These are phyloP conservation scores for Drosophila pseudotakahashii DNA, from an alignment of 2,888 invertebrate genomes.

Conservation along the genomic window DNA sequence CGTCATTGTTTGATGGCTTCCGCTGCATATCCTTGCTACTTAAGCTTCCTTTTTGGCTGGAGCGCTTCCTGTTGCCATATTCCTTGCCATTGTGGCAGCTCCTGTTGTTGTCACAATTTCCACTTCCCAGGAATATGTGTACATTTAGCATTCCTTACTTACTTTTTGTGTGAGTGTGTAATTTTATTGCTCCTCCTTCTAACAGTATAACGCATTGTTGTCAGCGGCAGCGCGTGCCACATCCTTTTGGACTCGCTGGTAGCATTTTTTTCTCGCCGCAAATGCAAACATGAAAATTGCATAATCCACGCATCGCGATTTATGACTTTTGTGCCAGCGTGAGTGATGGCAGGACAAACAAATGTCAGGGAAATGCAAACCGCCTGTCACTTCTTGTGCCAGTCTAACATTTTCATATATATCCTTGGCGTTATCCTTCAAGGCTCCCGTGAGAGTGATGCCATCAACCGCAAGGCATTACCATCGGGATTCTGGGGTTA, in stretches of 20 bases:
- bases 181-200: slow-evolving; percentile 42
- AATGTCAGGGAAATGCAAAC: slow-evolving; percentile 67
- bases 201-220: slow-evolving; percentile 75
- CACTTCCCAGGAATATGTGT: slow-evolving; percentile 37
- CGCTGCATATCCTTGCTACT: slow-evolving; percentile 68
- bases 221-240: slow-evolving; percentile 52
- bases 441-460: slow-evolving; percentile 3
- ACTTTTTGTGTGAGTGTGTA: neutral
- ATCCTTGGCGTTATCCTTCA: slow-evolving; percentile 23
- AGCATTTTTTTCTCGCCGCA: slow-evolving; percentile 38
- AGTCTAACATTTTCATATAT: slow-evolving; percentile 54
- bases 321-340: slow-evolving; percentile 74
- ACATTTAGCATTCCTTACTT: slow-evolving; percentile 55
- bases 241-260: slow-evolving; percentile 40
- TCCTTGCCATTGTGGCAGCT: slow-evolving; percentile 43
- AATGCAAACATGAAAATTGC: slow-evolving; percentile 80
- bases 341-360: slow-evolving; percentile 76
- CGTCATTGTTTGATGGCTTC: slow-evolving; percentile 77
- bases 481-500: slow-evolving; percentile 69
- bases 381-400: slow-evolving; percentile 52
- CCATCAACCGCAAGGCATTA: slow-evolving; percentile 51
- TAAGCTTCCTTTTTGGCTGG: slow-evolving; percentile 53
- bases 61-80: slow-evolving; percentile 54
- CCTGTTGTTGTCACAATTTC: slow-evolving; percentile 27
- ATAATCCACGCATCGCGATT: slow-evolving; percentile 81